Evolutionary conservation across 2,888 invertebrate genomes (phyloP), one percentile per base, ranked within the genome.

Genomic region (Cryptocephalus primarius): DNA sequence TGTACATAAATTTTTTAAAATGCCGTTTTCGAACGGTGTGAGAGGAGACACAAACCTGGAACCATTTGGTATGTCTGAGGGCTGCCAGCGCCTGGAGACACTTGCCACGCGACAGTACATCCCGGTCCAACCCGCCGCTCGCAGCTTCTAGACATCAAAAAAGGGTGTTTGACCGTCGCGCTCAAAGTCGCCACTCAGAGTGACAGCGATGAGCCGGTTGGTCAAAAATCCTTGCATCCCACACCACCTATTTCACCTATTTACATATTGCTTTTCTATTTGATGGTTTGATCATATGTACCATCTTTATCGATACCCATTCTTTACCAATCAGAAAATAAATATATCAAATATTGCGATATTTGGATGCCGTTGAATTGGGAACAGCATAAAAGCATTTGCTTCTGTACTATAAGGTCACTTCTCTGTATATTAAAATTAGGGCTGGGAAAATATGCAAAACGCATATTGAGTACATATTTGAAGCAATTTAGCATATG

Each of bases 31-130:
- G 59, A 61, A 60, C 61, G 65, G 64, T 64, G 66, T 67, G 67
- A 66, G 65, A 66, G 71, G 72, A 66, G 51, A 74, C 75, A 76
- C 74, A 83, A 80, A 94, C 94, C 92, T 97, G 96, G 88, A 97
- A 99, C 96, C 97, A 99, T 83, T 99, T 99, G 81, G 96, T 93
- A 85, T 95, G 96, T 80, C 99, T 91, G 77, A 99, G 88, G 78
- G 93, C 92, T 79, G 97, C 96, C 80, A 99, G 88, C 80, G 97
- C 96, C 83, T 94, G 88, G 81, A 99, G 88, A 85, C 97, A 97
- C 81, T 94, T 94, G 81, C 92, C 90, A 81, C 92, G 91, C 83
- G 94, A 91, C 79, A 97, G 88, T 75, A 92, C 87, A 79, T 95
- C 95, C 78, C 83, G 80, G 75, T 84, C 78, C 71, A 75, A 74